phyloP scores from a whole-genome alignment of 64 coral and sea anemone genomes.

The Pocillopora damicornis region DNA sequence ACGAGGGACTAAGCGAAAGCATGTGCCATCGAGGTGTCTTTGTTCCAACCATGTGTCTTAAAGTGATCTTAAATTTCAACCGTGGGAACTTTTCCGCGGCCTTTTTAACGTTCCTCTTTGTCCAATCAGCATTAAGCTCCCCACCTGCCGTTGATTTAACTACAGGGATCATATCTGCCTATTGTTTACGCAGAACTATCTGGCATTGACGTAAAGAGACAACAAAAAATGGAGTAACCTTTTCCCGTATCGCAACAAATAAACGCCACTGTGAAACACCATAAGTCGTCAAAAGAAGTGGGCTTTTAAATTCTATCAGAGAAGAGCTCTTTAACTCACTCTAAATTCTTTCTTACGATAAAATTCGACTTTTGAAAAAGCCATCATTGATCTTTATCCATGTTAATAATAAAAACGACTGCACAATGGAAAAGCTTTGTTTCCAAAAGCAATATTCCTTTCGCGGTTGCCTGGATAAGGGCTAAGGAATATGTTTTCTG shows the following conservation, averaged over 20 bases:
- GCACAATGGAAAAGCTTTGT: neutral
- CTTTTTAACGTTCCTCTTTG: slow-evolving; percentile 8
- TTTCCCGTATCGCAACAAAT: slow-evolving; percentile 23
- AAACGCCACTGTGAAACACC: neutral
- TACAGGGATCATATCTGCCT: neutral
- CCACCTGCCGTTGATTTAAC: slow-evolving; percentile 39
- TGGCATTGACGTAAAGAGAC: slow-evolving; percentile 2
- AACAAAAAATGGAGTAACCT: slow-evolving; percentile 14
- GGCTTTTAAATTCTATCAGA: neutral
- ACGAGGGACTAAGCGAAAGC: slow-evolving; percentile 23
- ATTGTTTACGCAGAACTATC: slow-evolving; percentile 17
- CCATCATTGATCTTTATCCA: neutral
- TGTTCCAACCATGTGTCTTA: slow-evolving; percentile 61
- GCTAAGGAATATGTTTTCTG: slow-evolving; percentile 4
- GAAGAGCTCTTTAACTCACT: neutral
- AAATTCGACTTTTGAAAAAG: neutral
- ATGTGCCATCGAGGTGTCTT: slow-evolving; percentile 9
- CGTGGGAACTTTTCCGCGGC: slow-evolving; percentile 49
- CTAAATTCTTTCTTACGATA: neutral
- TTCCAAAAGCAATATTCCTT: neutral
- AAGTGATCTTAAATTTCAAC: slow-evolving; percentile 51
- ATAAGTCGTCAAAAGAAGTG: neutral
- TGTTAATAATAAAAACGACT: neutral
- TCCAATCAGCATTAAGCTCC: slow-evolving; percentile 32
- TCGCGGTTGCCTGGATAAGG: slow-evolving; percentile 17